Evolutionary conservation across 2,888 invertebrate genomes (phyloP).

Genomic region (Creontiades dilutus): DNA sequence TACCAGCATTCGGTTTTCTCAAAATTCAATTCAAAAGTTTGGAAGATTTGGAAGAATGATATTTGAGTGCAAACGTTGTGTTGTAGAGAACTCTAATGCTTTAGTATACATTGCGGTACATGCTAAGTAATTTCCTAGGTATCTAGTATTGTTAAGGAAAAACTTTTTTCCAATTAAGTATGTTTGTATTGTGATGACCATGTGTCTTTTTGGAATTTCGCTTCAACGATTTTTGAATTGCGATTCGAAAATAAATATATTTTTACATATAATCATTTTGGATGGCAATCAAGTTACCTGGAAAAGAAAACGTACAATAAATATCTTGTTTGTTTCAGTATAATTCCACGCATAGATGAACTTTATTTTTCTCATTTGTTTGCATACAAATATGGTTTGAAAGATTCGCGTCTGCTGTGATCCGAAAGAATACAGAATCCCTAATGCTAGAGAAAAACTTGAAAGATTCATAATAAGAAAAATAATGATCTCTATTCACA

Average conservation of each 20-base stretch:
- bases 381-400: no score
- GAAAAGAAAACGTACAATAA: slow-evolving; percentile 1
- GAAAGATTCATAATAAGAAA: no score
- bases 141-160: neutral
- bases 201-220: no score
- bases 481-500: no score
- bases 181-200: no score
- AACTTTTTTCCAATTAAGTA: no score
- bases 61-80: neutral
- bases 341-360: slow-evolving; percentile 2
- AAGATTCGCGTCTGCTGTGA: no score
- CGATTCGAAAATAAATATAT: neutral
- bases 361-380: neutral
- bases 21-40: neutral
- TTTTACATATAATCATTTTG: neutral
- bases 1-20: neutral
- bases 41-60: neutral
- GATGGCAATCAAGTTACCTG: neutral
- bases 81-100: neutral
- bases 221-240: neutral
- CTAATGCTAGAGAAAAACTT: no score
- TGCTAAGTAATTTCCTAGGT: neutral
- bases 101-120: neutral
- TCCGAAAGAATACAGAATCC: no score
- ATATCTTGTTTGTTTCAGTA: neutral